Base-by-base conservation (phyloP, 2,113 vertebrate species). In the Progne subis region DNA sequence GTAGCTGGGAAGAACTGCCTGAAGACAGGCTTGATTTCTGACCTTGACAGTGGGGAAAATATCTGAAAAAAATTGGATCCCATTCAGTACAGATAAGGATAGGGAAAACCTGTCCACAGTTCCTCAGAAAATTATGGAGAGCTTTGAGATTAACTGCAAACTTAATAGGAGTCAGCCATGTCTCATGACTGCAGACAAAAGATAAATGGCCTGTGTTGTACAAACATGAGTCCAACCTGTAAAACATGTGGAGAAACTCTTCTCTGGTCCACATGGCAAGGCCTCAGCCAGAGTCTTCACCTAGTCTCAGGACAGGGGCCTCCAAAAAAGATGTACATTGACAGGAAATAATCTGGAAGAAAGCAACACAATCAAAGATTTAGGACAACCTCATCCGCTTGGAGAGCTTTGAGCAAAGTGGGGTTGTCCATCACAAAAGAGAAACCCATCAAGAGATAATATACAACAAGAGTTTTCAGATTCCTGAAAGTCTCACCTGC, bases 21-120 rank as follows among this genome's bases (percentile, higher is more conserved):
- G 72, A 95, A 96, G 76, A 92, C 64, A 95, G 77, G 64, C 86
- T 86, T 93, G 86, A 83, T 81, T 94, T 94, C 77, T 75, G 61
- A 75, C 75, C 68, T 75, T 96, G 88, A 90, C 80, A 81, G 52
- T n/a, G 6, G 31, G 37, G 24, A 59, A 84, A 88, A 93, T 2
- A 18, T 39, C 71, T 70, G 63, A 49, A 64, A 76, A 85, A 59
- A 70, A 14, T 5, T 94, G 72, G 77, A 94, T 57, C 52, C 21
- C 7, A 3, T 88, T 94, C 83, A 88, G 47, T 28, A 88, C 44
- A 92, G 86, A 92, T 91, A 94, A 94, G 29, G 47, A 92, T 43
- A 34, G 43, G 8, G 46, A 46, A 92, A 93, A 95, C 37, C 47
- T 60, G 25, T 49, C 55, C 68, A 86, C 43, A 60, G 8, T 78